These are phyloP conservation scores for Chaetodon trifascialis DNA, from an alignment of 2,113 vertebrate species.

Conservation along the genomic window DNA sequence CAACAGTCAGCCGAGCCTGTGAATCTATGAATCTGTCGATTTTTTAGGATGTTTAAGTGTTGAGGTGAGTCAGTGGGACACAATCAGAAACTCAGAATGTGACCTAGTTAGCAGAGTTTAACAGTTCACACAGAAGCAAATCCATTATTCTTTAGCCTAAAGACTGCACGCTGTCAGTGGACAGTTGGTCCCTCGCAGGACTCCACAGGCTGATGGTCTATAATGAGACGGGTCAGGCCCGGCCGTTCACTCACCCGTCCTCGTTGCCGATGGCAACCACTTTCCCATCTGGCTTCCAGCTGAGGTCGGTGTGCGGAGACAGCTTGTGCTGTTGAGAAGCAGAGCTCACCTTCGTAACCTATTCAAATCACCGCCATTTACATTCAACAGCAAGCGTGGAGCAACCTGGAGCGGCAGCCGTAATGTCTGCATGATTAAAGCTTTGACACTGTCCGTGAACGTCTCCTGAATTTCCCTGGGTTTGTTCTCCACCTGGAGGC, in stretches of 20 bases:
- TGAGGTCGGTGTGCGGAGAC: slow-evolving; percentile 93
- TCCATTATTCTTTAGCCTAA: slow-evolving; percentile 16
- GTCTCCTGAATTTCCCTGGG: not conserved
- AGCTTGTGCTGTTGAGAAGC: slow-evolving; percentile 91
- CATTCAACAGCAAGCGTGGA: slow-evolving; percentile 5
- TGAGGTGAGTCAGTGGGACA: not conserved
- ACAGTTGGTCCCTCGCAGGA: slow-evolving; percentile 30
- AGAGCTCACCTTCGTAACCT: slow-evolving; percentile 43
- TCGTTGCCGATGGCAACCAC: slow-evolving; percentile 95
- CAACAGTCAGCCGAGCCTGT: not conserved
- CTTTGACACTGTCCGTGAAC: not conserved
- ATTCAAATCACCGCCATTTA: slow-evolving; percentile 20
- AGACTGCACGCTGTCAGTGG: not conserved
- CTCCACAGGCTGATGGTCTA: not conserved
- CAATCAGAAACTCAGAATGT: not conserved
- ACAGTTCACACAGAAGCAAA: slow-evolving; percentile 13
- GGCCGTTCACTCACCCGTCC: slow-evolving; percentile 90
- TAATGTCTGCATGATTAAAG: not conserved
- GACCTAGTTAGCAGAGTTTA: not conserved
- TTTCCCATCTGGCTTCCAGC: slow-evolving; percentile 95
- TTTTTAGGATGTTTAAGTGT: not conserved
- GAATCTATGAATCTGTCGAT: not conserved
- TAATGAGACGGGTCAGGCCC: not conserved
- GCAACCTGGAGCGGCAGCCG: not conserved
- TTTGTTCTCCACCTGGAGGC: not conserved